Conservation (phyloP, 2,888 invertebrate species). For the Drosophila robusta region DNA sequence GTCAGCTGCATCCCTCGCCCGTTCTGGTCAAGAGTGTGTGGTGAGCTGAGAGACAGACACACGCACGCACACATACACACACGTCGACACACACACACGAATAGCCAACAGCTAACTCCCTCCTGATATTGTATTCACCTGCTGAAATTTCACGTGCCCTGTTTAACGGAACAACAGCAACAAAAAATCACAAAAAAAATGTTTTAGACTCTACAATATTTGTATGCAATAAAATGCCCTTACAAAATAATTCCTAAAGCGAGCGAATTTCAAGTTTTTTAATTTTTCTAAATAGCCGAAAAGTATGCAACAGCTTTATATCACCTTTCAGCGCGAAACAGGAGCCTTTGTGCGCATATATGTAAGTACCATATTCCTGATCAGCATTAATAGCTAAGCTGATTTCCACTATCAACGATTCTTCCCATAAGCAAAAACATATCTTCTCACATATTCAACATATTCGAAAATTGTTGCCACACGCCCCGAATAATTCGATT, state of each 20-base stretch:
- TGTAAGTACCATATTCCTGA: no score
- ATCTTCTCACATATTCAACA: no score
- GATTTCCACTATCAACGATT: no score
- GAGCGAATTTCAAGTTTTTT: conserved; percentile 26
- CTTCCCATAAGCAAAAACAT: no score
- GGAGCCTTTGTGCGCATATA: no score
- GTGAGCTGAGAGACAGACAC: conserved; percentile 11
- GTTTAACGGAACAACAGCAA: conserved; percentile 54
- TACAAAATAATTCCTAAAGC: conserved; percentile 50
- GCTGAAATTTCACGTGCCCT: conserved; percentile 62
- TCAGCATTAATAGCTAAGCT: no score
- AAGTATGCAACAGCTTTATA: conserved; percentile 43
- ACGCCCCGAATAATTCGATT: no score
- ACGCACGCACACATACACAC: conserved; percentile 21
- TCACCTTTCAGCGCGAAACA: neutral
- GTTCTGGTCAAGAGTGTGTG: conserved; percentile 59
- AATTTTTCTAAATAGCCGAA: conserved; percentile 29
- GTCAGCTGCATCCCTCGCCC: conserved; percentile 85
- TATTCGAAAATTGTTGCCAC: no score
- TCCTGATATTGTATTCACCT: conserved; percentile 31
- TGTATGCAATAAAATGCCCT: conserved; percentile 67
- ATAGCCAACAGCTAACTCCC: conserved; percentile 7
- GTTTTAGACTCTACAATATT: conserved; percentile 51
- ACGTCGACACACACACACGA: neutral
- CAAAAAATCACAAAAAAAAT: conserved; percentile 43